These are phyloP conservation scores for Electrophaes corylata DNA, from an alignment of 2,888 invertebrate genomes.

Conservation along the genomic window DNA sequence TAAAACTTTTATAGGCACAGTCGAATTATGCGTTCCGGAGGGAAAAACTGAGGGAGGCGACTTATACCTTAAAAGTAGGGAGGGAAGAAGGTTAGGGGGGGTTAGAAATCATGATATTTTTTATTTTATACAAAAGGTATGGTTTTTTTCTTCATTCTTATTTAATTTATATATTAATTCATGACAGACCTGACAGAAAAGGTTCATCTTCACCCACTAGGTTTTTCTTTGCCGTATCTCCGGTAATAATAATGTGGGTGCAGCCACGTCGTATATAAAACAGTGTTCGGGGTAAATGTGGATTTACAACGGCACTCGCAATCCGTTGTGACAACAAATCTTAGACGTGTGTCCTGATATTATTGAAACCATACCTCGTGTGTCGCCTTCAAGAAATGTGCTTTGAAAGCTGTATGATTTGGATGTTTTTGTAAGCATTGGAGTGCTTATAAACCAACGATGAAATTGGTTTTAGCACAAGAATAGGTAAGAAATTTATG, in stretches of 20 bases:
- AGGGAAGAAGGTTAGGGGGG: too few species aligned
- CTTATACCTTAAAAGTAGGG: too few species aligned
- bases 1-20: too few species aligned
- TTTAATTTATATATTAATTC: too few species aligned
- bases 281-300: constrained; percentile 48
- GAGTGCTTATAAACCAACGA: neutral
- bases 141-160: too few species aligned
- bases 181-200: too few species aligned
- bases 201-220: constrained; percentile 35
- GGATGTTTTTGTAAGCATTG: neutral
- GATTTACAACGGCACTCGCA: constrained; percentile 44
- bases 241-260: constrained; percentile 61
- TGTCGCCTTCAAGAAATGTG: constrained; percentile 13
- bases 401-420: neutral
- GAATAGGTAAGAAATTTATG: too few species aligned
- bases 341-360: constrained; percentile 29
- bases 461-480: too few species aligned
- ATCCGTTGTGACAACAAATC: constrained; percentile 60
- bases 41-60: too few species aligned
- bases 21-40: too few species aligned
- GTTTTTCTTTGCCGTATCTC: constrained; percentile 47
- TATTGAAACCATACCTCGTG: constrained; percentile 24
- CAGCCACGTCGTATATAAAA: constrained; percentile 50
- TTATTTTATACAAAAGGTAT: too few species aligned
- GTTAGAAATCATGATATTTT: too few species aligned